Conservation (phyloP, 2,797 vertebrate genomes). For the Darevskia nairensis region DNA sequence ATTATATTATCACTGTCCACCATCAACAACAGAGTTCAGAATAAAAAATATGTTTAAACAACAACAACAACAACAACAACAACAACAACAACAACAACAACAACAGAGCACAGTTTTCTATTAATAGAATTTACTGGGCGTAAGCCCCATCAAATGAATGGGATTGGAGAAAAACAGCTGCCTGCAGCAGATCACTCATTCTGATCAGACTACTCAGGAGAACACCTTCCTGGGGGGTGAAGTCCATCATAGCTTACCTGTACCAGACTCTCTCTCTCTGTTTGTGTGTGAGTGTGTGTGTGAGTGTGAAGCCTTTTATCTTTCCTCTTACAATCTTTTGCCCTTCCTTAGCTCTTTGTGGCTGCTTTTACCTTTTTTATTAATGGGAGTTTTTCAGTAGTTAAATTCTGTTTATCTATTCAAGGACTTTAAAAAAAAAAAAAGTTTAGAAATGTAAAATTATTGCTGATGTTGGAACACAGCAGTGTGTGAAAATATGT, state of each 20-base stretch:
- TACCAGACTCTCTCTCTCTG: background rate
- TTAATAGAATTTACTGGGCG: background rate
- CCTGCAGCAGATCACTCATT: background rate
- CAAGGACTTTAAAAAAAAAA: background rate
- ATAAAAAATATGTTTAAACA: no score
- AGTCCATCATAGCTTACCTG: background rate
- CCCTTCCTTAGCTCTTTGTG: background rate
- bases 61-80: no score
- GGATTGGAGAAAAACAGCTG: background rate
- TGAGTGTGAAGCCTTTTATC: no score
- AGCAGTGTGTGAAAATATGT: background rate
- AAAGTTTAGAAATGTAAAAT: background rate
- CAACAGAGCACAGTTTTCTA: background rate
- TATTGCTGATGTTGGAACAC: constrained; percentile 34
- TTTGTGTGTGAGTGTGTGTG: no score
- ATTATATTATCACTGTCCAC: no score
- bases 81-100: no score
- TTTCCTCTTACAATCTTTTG: background rate
- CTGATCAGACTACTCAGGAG: background rate
- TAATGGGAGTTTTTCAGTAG: background rate
- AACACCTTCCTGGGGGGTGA: no score
- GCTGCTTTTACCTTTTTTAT: background rate
- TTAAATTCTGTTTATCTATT: background rate
- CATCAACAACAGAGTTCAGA: background rate
- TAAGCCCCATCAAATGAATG: background rate